A percentile compares a stretch with the other conserved stretches of the same genome.
phyloP scores from a whole-genome alignment of 1,140 invertebrate genomes.

The Callitettix versicolor region DNA sequence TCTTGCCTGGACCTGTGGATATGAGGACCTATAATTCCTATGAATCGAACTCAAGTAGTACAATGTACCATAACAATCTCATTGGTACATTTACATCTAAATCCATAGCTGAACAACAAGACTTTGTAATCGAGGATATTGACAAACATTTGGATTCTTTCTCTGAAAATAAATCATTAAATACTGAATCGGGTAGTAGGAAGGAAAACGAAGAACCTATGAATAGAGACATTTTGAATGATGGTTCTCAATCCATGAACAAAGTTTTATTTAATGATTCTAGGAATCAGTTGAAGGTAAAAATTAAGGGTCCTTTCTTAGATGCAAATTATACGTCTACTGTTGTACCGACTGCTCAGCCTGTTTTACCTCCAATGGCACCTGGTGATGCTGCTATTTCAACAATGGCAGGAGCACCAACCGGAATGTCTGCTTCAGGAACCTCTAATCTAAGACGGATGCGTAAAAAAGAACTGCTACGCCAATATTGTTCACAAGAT shows the following conservation, averaged over 20 bases:
- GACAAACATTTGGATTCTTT: slow-evolving; percentile 62
- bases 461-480: slow-evolving; percentile 78
- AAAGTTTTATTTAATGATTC: slow-evolving; percentile 55
- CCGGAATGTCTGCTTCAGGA: slow-evolving; percentile 33
- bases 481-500: slow-evolving; percentile 76
- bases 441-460: slow-evolving; percentile 69
- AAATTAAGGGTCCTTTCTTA: slow-evolving; percentile 79
- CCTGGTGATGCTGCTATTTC: slow-evolving; percentile 28
- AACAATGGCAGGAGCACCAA: slow-evolving; percentile 30
- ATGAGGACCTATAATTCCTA: slow-evolving; percentile 69
- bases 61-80: slow-evolving; percentile 47
- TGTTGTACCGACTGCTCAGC: slow-evolving; percentile 40
- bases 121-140: slow-evolving; percentile 61
- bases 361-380: slow-evolving; percentile 36
- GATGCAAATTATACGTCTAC: slow-evolving; percentile 57
- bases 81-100: slow-evolving; percentile 47
- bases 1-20: slow-evolving; percentile 72
- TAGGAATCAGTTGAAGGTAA: slow-evolving; percentile 75
- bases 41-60: slow-evolving; percentile 29
- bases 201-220: slow-evolving; percentile 22
- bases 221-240: slow-evolving; percentile 31
- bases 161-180: slow-evolving; percentile 27
- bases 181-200: neutral
- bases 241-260: neutral
- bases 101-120: slow-evolving; percentile 49